Evolutionary conservation across 2,113 vertebrate species (phyloP).

Genomic region (Vulpes lagopus): DNA sequence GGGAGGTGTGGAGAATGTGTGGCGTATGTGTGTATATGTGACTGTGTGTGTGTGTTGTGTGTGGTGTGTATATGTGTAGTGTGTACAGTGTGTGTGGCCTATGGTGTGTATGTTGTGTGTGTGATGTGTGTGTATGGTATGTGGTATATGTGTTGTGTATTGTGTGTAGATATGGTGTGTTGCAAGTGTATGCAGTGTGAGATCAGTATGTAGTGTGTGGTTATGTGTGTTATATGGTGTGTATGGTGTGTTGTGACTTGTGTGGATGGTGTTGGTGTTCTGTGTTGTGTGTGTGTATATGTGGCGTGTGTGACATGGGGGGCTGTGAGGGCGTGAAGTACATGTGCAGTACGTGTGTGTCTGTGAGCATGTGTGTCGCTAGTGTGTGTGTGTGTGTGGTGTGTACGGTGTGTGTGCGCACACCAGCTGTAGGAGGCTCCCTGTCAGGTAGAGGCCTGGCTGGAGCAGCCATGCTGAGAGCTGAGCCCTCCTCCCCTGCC

Average conservation of each 20-base stretch:
- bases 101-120: background rate
- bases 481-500: background rate
- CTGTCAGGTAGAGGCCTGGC: background rate
- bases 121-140: background rate
- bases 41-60: background rate
- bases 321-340: background rate
- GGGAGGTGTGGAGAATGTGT: background rate
- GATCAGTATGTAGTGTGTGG: background rate
- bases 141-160: background rate
- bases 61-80: background rate
- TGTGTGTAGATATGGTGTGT: background rate
- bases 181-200: background rate
- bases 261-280: too few relatives aligned
- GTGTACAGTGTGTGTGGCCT: background rate
- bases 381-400: background rate
- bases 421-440: background rate
- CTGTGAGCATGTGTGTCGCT: fast-evolving
- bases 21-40: background rate
- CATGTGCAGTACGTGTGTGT: background rate
- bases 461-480: background rate
- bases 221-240: too few relatives aligned
- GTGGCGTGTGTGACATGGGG: background rate
- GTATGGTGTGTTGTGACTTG: background rate
- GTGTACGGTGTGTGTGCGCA: background rate
- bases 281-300: background rate